phyloP scores from a whole-genome alignment of 1,140 invertebrate species.

The Drosophila melanica region DNA sequence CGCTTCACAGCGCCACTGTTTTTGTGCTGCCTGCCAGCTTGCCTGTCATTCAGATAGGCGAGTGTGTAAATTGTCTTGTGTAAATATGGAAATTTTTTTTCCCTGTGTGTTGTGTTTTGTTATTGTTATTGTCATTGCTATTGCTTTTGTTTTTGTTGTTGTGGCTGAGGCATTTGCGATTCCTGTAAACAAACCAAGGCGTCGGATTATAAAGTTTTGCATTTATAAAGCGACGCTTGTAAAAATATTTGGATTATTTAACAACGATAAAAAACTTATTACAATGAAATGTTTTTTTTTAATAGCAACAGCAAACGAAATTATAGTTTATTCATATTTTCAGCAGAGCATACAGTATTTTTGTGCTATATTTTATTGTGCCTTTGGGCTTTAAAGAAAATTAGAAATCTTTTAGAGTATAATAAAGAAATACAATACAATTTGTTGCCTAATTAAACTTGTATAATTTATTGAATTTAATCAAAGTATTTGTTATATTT shows the following conservation, averaged over 20 bases:
- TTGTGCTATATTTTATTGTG: not conserved
- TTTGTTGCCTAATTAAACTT: not conserved
- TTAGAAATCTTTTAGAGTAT: not conserved
- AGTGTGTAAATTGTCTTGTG: slow-evolving; percentile 78
- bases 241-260: slow-evolving; percentile 76
- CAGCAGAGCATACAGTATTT: not conserved
- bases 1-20: not conserved
- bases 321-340: not conserved
- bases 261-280: slow-evolving; percentile 74
- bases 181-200: slow-evolving; percentile 78
- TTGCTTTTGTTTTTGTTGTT: slow-evolving; percentile 45
- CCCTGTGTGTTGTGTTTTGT: slow-evolving; percentile 10
- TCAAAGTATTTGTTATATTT: no score
- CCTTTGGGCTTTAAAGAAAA: not conserved
- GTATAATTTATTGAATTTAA: no score
- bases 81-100: slow-evolving; percentile 73
- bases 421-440: not conserved
- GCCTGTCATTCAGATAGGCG: slow-evolving; percentile 42
- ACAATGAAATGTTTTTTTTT: slow-evolving; percentile 48
- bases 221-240: slow-evolving; percentile 67
- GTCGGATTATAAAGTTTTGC: slow-evolving; percentile 74
- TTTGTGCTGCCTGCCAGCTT: slow-evolving; percentile 27
- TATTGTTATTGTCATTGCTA: slow-evolving; percentile 45
- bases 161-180: slow-evolving; percentile 47
- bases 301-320: not conserved